Conservation (phyloP, 53 echinoderm and acorn worm species). For the Holothuria scabra region DNA sequence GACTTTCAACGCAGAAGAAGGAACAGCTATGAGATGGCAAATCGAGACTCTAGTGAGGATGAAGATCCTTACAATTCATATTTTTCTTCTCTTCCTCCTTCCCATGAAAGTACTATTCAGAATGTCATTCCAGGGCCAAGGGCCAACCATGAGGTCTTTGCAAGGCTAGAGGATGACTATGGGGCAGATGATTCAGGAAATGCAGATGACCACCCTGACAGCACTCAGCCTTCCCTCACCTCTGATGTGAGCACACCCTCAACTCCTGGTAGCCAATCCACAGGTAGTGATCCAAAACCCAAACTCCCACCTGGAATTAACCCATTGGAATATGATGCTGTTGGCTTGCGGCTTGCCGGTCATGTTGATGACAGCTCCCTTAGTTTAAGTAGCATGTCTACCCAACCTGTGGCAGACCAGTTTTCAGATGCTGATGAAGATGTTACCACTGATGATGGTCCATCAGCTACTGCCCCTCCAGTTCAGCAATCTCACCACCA, state of each 20-base stretch:
- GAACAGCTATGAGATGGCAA: constrained; percentile 96
- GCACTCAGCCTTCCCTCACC: constrained; percentile 73
- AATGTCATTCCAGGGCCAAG: constrained; percentile 17
- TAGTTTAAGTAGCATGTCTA: constrained; percentile 63
- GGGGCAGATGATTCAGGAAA: constrained; percentile 69
- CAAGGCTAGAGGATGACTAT: constrained; percentile 38
- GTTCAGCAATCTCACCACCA: not conserved
- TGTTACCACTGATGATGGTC: not conserved
- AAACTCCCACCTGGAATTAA: constrained; percentile 81
- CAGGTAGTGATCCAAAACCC: constrained; percentile 61
- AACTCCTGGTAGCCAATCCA: constrained; percentile 70
- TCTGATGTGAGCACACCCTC: constrained; percentile 81
- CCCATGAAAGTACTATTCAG: constrained; percentile 22
- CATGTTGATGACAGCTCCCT: constrained; percentile 84
- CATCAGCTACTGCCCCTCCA: not conserved
- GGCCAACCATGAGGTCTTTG: constrained; percentile 39
- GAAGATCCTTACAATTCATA: constrained; percentile 51
- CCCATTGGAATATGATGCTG: constrained; percentile 93
- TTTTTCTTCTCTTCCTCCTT: constrained; percentile 10
- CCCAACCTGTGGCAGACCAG: constrained; percentile 85
- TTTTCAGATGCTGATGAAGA: constrained; percentile 96
- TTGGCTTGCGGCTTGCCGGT: constrained; percentile 88
- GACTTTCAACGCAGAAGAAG: constrained; percentile 67
- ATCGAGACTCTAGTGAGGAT: constrained; percentile 84
- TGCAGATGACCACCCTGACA: constrained; percentile 76